Base-by-base conservation (phyloP, 2,888 invertebrate genomes). In the Cheilosia variabilis region DNA sequence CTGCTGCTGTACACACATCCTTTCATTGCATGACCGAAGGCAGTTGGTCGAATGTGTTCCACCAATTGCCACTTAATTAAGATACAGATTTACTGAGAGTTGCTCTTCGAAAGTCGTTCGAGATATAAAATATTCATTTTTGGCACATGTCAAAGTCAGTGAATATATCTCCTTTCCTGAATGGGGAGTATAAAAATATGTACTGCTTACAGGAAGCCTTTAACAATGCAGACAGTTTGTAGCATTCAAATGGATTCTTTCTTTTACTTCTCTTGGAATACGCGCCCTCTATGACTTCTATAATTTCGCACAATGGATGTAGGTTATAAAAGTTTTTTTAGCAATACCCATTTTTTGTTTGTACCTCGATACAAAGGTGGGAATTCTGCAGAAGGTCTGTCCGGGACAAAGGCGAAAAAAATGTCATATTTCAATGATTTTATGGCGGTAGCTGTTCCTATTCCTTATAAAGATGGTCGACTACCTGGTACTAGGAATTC, bases 391-490 rank as follows among this genome's bases (percentile, higher is more conserved):
- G 24, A 77, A 62, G 60, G 69, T 63, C 55, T 47, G 13, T 17
- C 41, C 4, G 19, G 55, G 17, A 72, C 65, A 58, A 60, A 27
- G 66, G 2, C 52, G 5, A 52, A 55, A 50, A 69, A 60, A 77
- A 78, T 65, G 66, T 60, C 79, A 71, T 82, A 72, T 68, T 68
- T 83, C 62, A 83, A 31, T 15, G n/a, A 82, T 82, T 82, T 82
- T 76, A 82, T 82, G 57, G 50, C 58, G 27, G 52, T 55, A 15
- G 22, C 7, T 45, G 27, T 69, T 50, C 47, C 62, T 69, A 37
- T 13, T 37, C 13, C 37, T 37, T 37, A 37, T 37, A 57, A 17
- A 2, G n/a, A 41, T 60, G 53, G 17, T 19, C 31, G 69, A 7
- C 80, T 81, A 76, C 76, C 69, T 76, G 65, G 37, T 17, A 58